Percentiles rank a stretch among this genome's conserved stretches.
These are phyloP conservation scores for Virgularia gustaviana DNA, from an alignment of 92 coral and sea anemone species.

Conservation along the genomic window DNA sequence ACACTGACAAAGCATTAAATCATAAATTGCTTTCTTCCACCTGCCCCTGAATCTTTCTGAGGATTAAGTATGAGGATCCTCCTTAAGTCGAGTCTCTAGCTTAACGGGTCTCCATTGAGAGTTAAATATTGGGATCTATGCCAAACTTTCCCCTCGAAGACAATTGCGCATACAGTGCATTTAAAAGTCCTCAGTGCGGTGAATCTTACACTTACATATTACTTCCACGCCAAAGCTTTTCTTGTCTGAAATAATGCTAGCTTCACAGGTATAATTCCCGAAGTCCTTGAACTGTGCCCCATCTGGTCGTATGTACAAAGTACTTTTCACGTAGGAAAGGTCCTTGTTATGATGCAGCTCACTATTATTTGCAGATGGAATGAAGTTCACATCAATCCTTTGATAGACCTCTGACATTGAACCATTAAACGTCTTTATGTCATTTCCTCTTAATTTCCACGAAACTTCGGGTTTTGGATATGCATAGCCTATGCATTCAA, in stretches of 20 bases:
- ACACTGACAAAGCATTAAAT: no score
- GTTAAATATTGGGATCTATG: no score
- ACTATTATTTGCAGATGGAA: conserved; percentile 43
- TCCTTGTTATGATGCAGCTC: not conserved
- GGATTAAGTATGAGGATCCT: no score
- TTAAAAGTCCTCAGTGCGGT: no score
- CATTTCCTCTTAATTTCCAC: conserved; percentile 38
- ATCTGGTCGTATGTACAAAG: conserved; percentile 33
- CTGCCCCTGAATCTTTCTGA: no score
- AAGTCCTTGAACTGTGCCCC: conserved; percentile 60
- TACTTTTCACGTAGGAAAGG: conserved; percentile 9
- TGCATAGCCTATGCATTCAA: conserved; percentile 62
- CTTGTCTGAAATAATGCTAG: not conserved
- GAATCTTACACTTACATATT: conserved; percentile 77
- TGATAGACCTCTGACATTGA: conserved; percentile 36
- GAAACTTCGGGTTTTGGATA: conserved; percentile 51
- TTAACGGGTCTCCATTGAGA: no score
- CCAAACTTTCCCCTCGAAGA: no score
- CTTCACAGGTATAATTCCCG: conserved; percentile 67
- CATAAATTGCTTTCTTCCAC: no score
- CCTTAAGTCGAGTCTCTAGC: no score
- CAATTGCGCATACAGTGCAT: no score
- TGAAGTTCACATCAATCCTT: conserved; percentile 5
- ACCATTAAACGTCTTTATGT: conserved; percentile 1
- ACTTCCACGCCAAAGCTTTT: conserved; percentile 36